Conservation (phyloP, 2,113 vertebrate species). For the Daubentonia madagascariensis region DNA sequence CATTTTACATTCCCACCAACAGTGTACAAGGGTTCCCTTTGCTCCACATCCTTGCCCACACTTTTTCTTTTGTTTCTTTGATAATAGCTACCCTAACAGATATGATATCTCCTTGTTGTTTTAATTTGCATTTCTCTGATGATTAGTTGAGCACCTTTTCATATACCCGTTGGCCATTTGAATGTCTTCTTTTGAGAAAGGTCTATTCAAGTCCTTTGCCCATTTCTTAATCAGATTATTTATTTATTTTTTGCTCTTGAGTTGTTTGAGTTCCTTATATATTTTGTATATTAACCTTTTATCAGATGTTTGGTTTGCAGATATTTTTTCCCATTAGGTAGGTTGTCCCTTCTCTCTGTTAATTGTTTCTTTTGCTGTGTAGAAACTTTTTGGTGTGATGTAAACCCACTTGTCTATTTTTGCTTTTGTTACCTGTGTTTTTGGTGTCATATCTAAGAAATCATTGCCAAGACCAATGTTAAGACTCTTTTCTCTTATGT, state of each 20-base stretch:
- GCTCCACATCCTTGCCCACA: background rate
- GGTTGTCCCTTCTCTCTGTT: background rate
- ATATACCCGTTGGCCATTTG: background rate
- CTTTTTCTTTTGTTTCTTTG: background rate
- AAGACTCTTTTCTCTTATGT: background rate
- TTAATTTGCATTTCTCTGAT: background rate
- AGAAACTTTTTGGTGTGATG: background rate
- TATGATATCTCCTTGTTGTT: background rate
- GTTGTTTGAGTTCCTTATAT: background rate
- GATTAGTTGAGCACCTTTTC: background rate
- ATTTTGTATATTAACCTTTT: background rate
- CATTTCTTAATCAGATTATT: background rate
- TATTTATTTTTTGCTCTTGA: background rate
- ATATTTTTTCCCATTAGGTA: background rate
- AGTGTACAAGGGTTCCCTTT: background rate
- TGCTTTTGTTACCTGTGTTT: background rate
- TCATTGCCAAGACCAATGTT: background rate
- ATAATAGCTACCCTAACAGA: background rate
- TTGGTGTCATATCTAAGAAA: background rate
- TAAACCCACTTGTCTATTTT: background rate
- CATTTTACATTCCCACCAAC: background rate
- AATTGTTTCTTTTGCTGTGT: background rate
- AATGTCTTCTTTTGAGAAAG: background rate
- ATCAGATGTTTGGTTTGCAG: background rate
- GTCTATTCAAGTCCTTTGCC: background rate